Conservation (phyloP, 2,797 vertebrate genomes). For the Sciurus carolinensis region DNA sequence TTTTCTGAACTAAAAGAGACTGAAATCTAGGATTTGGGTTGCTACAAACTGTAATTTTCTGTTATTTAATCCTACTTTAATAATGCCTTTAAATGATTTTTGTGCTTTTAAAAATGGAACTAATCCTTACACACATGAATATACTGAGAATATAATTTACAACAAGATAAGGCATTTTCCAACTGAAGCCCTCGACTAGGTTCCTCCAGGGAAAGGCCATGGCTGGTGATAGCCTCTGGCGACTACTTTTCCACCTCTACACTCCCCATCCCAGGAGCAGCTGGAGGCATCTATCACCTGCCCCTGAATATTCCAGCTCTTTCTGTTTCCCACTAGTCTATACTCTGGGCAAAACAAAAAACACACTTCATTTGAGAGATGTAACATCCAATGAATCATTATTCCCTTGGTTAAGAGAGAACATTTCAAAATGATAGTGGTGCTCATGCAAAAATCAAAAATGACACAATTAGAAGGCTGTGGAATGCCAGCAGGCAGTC, state of each 20-base stretch:
- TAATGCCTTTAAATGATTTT: not conserved
- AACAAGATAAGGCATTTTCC: not conserved
- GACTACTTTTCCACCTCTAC: not conserved
- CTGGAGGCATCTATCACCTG: not conserved
- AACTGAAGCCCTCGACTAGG: too few relatives aligned
- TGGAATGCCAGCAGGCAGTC: not conserved
- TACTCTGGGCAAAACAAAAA: not conserved
- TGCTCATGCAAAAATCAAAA: not conserved
- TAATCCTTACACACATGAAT: not conserved
- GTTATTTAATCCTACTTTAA: not conserved
- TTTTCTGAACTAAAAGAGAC: constrained; percentile 26
- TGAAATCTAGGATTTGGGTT: not conserved
- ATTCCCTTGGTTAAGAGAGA: not conserved
- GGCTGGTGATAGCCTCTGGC: not conserved
- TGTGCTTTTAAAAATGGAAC: not conserved
- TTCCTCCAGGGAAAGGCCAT: accelerated
- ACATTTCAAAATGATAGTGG: constrained; percentile 23
- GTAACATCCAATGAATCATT: not conserved
- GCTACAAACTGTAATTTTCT: not conserved
- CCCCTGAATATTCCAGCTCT: not conserved
- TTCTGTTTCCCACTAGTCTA: not conserved
- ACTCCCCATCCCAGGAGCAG: not conserved
- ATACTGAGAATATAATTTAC: not conserved
- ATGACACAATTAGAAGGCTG: not conserved
- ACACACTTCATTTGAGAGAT: not conserved